Conservation (phyloP, 2,113 vertebrate species). For the Prunella himalayana region DNA sequence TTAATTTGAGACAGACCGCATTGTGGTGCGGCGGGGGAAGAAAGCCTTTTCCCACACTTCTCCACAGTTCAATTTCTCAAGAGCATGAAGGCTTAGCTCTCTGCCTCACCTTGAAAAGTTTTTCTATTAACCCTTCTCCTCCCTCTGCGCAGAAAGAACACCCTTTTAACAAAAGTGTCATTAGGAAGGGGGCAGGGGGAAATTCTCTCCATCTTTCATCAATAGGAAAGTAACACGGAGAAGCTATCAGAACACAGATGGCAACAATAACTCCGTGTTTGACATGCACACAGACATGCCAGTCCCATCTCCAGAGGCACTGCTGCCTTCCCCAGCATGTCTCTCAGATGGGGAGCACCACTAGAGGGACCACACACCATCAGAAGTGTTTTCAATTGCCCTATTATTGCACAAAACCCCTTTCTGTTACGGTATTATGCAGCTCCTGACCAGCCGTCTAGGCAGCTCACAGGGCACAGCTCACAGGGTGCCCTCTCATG, state of each 20-base stretch:
- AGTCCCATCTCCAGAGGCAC: neutral
- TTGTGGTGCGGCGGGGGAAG: neutral
- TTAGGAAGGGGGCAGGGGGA: neutral
- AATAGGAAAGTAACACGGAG: neutral
- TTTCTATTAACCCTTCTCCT: constrained; percentile 21
- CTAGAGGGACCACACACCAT: neutral
- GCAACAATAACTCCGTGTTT: neutral
- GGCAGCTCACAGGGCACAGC: neutral
- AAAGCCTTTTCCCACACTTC: neutral
- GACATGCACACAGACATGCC: accelerated
- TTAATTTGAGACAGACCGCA: neutral
- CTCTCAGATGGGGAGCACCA: neutral
- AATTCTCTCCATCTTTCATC: neutral
- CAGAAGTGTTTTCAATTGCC: neutral
- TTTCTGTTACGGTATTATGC: accelerated
- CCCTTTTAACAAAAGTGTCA: neutral
- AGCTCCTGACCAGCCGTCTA: neutral
- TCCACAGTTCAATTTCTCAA: neutral
- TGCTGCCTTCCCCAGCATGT: neutral
- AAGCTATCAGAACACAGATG: neutral
- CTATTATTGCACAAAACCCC: neutral
- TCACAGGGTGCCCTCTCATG: neutral
- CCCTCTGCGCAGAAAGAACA: neutral
- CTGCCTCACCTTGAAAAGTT: neutral
- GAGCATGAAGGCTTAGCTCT: neutral